A percentile compares a stretch with the other conserved stretches of the same genome.
Evolutionary conservation across 1,140 invertebrate genomes (phyloP).

Genomic region (Drosophila arawakana): DNA sequence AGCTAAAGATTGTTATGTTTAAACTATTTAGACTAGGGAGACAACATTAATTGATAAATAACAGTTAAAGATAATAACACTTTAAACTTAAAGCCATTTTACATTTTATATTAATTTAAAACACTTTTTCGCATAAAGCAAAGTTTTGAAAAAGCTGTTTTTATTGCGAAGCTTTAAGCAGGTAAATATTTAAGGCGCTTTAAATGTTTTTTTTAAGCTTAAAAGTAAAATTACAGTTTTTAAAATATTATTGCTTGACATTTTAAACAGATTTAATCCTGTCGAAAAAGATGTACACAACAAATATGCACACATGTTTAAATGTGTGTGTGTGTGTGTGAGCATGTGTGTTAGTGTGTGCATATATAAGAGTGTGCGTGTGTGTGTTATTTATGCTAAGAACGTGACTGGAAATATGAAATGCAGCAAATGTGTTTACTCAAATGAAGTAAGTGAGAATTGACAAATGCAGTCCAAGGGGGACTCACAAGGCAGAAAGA

Average conservation of each 20-base stretch:
- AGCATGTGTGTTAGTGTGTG: background rate
- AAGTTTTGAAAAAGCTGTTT: too few species aligned
- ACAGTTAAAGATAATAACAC: too few species aligned
- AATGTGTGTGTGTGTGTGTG: constrained; percentile 22
- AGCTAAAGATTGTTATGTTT: constrained; percentile 50
- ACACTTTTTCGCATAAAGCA: too few species aligned
- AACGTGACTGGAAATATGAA: constrained; percentile 82
- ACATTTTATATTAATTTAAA: too few species aligned
- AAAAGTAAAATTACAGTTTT: too few species aligned
- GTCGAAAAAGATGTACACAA: constrained; percentile 39
- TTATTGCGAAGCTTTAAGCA: too few species aligned
- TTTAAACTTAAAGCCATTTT: too few species aligned
- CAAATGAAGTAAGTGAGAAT: constrained; percentile 80
- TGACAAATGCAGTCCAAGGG: constrained; percentile 67
- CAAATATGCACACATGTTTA: constrained; percentile 12
- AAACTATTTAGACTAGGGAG: background rate
- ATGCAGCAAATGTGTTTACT: constrained; percentile 82
- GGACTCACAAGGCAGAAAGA: background rate
- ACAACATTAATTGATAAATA: too few species aligned
- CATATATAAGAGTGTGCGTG: constrained; percentile 3
- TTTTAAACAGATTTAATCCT: constrained; percentile 40
- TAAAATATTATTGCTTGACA: constrained; percentile 1
- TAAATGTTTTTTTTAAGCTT: background rate
- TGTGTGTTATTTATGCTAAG: constrained; percentile 71
- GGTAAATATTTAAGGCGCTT: too few species aligned